These are phyloP conservation scores for Thecocarcelia acutangulata DNA, from an alignment of 2,888 invertebrate genomes.

Conservation along the genomic window DNA sequence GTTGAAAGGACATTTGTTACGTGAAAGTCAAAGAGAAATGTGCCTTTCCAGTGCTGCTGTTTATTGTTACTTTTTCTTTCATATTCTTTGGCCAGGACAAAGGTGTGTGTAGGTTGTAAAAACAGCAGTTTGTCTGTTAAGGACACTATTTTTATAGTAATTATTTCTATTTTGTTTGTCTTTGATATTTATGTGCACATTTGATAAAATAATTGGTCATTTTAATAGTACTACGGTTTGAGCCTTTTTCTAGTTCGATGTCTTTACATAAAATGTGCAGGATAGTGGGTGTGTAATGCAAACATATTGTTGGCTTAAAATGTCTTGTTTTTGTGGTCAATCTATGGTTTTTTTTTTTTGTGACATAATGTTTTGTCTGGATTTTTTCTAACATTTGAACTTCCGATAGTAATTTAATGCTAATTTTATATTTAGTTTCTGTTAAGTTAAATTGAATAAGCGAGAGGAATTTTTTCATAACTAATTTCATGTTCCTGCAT, in stretches of 20 bases:
- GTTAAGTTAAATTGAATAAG: neutral
- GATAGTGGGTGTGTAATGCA: slow-evolving; percentile 50
- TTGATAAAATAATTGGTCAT: slow-evolving; percentile 75
- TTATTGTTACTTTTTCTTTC: neutral
- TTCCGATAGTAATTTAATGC: slow-evolving; percentile 81
- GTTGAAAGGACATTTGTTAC: slow-evolving; percentile 75
- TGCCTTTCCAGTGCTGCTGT: neutral
- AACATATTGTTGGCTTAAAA: slow-evolving; percentile 53
- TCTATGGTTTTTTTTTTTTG: slow-evolving; percentile 28
- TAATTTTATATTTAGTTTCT: slow-evolving; percentile 70
- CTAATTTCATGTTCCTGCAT: no score
- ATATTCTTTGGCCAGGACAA: slow-evolving; percentile 18
- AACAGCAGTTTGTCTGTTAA: slow-evolving; percentile 35
- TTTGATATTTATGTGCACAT: slow-evolving; percentile 49
- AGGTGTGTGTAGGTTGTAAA: slow-evolving; percentile 49
- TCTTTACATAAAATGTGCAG: neutral
- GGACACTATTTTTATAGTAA: slow-evolving; percentile 43
- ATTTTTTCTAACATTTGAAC: slow-evolving; percentile 77
- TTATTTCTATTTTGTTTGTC: slow-evolving; percentile 28
- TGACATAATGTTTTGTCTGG: slow-evolving; percentile 5
- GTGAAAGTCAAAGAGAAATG: slow-evolving; percentile 38
- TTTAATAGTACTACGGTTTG: slow-evolving; percentile 78
- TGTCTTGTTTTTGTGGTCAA: slow-evolving; percentile 50
- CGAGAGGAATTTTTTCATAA: no score
- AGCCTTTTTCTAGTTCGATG: slow-evolving; percentile 74